Conservation (phyloP, 2,888 invertebrate species). For the Anoplius nigerrimus region DNA sequence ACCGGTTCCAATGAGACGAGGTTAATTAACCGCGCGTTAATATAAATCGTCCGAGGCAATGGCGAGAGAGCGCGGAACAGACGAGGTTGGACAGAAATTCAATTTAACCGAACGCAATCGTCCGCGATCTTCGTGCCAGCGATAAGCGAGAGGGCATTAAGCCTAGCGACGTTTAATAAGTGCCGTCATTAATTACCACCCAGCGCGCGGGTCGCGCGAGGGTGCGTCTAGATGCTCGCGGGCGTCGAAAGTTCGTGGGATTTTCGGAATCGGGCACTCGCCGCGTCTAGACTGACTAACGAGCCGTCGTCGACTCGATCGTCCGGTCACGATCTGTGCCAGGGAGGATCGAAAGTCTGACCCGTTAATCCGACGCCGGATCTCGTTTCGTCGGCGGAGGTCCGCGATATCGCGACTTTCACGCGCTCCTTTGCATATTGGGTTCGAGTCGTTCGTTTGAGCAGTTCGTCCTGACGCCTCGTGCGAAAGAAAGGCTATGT, state of each 20-base stretch:
- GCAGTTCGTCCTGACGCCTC: too few relatives aligned
- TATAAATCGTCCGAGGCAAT: conserved; percentile 58
- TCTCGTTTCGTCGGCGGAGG: too few relatives aligned
- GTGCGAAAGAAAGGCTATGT: conserved; percentile 27
- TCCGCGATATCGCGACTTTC: too few relatives aligned
- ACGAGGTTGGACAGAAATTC: conserved; percentile 57
- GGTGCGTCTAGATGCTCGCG: conserved; percentile 40
- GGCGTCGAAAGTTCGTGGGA: too few relatives aligned
- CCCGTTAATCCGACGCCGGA: too few relatives aligned
- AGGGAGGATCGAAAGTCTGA: too few relatives aligned
- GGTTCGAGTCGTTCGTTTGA: too few relatives aligned
- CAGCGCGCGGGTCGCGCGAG: conserved; percentile 19
- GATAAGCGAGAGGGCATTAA: conserved; percentile 55
- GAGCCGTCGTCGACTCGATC: too few relatives aligned
- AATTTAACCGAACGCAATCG: conserved; percentile 64
- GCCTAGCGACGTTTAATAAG: conserved; percentile 66
- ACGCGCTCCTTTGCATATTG: background rate
- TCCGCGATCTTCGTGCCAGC: conserved; percentile 30
- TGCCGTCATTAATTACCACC: conserved; percentile 9
- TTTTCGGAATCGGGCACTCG: too few relatives aligned
- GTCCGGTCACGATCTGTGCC: too few relatives aligned
- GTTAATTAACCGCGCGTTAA: conserved; percentile 68
- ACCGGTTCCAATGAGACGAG: conserved; percentile 67
- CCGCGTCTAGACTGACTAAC: too few relatives aligned
- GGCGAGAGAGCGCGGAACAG: conserved; percentile 40